These are phyloP conservation scores for Periplaneta americana DNA, from an alignment of 1,140 invertebrate genomes.

Conservation along the genomic window DNA sequence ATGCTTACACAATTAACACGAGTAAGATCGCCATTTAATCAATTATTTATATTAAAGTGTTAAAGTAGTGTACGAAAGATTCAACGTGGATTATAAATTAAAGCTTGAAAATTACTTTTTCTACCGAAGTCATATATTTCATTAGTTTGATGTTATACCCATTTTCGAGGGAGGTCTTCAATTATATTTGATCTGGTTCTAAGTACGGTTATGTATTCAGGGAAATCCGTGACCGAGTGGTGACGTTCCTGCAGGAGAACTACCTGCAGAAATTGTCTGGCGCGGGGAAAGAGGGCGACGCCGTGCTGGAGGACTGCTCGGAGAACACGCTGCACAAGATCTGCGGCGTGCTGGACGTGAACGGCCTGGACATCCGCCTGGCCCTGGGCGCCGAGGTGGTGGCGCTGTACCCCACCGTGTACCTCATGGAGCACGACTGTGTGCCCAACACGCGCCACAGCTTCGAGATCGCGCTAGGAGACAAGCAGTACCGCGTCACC, in stretches of 20 bases:
- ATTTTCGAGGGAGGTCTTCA: too few species aligned
- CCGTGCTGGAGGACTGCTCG: slow-evolving; percentile 39
- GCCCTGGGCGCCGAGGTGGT: slow-evolving; percentile 44
- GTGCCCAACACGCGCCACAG: slow-evolving; percentile 65
- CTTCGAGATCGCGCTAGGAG: slow-evolving; percentile 48
- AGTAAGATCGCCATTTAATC: too few species aligned
- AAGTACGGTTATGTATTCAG: too few species aligned
- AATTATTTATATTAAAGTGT: too few species aligned
- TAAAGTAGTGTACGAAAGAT: too few species aligned
- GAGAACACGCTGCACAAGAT: slow-evolving; percentile 56
- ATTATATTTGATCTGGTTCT: too few species aligned
- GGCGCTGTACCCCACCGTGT: slow-evolving; percentile 62
- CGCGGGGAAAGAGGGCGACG: not conserved
- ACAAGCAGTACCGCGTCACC: slow-evolving; percentile 51
- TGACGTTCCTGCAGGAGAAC: not conserved
- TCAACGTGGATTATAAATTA: too few species aligned
- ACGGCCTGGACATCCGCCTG: slow-evolving; percentile 67
- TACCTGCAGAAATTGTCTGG: not conserved
- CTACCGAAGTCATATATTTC: too few species aligned
- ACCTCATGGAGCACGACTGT: slow-evolving; percentile 70
- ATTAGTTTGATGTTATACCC: too few species aligned
- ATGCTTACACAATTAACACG: too few species aligned
- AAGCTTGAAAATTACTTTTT: too few species aligned
- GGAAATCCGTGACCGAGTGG: not conserved
- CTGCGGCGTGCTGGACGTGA: slow-evolving; percentile 74